Evolutionary conservation across 2,888 invertebrate species (phyloP).

Genomic region (Nephrotoma guestfalica): DNA sequence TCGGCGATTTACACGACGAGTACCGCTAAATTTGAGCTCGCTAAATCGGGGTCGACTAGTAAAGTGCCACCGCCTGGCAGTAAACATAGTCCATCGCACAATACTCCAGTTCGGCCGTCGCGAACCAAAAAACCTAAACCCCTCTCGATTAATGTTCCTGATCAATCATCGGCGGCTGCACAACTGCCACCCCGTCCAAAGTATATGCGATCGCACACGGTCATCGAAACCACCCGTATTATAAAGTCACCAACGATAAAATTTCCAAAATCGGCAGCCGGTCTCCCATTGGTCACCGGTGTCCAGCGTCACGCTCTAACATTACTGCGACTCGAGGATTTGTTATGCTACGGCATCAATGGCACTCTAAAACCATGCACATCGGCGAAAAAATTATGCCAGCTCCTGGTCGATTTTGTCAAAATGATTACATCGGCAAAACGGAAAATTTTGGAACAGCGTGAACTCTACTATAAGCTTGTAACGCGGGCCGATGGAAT

Average conservation of each 20-base stretch:
- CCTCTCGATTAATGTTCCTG: conserved; percentile 2
- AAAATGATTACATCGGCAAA: conserved; percentile 67
- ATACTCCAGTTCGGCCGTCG: conserved; percentile 18
- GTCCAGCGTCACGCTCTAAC: conserved; percentile 61
- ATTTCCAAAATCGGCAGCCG: conserved; percentile 36
- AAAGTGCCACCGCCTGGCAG: not conserved
- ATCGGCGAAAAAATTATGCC: conserved; percentile 50
- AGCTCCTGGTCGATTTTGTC: conserved; percentile 62
- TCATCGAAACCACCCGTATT: conserved; percentile 27
- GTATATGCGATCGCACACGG: conserved; percentile 31
- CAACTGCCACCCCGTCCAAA: conserved; percentile 27
- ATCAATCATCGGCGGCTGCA: conserved; percentile 13
- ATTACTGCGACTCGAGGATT: conserved; percentile 57
- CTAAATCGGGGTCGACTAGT: not conserved
- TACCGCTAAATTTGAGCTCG: not conserved
- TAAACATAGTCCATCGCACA: not conserved
- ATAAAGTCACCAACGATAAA: conserved; percentile 16
- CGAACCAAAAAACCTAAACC: conserved; percentile 17
- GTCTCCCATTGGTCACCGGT: conserved; percentile 54
- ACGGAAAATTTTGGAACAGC: conserved; percentile 66
- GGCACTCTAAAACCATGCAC: conserved; percentile 45
- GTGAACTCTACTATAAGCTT: conserved; percentile 54
- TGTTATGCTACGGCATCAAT: conserved; percentile 51
- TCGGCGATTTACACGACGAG: conserved; percentile 23
- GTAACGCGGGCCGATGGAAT: conserved; percentile 37